Base-by-base conservation (phyloP, 1,140 invertebrate genomes). In the Oryctes rhinoceros region DNA sequence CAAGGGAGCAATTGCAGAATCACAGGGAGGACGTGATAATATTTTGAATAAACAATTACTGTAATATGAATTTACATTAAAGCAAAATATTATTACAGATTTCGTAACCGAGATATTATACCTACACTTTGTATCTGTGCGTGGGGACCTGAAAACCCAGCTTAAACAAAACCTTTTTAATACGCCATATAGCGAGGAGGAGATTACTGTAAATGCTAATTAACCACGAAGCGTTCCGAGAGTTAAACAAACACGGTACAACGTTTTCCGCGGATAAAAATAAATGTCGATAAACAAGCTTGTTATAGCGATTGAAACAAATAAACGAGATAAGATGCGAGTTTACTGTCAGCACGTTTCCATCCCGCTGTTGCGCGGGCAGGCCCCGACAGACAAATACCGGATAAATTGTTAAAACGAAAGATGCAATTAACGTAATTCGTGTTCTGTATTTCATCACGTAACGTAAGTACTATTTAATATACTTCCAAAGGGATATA, bases 231-330 rank as follows among this genome's bases (percentile, higher is more conserved):
- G 35, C 47, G 75, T 76, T 76, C 44, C 37, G 15, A 49, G 75
- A 48, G 4, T 44, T 47, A 49, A 76, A 76, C 75, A 47, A 76
- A 76, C 75, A 76, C 75, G 44, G 47, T 37, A 76, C 37, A 76
- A 76, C 15, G 75, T 76, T 76, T 76, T 48, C n/a, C 35, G 47
- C 15, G 75, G 47, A 76, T 76, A 76, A 76, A 76, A 76, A 76
- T 76, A 76, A 76, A 76, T 49, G 75, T 76, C 39, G 75, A 76
- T 76, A 76, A 76, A 76, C 75, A 76, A 76, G 75, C 75, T 76
- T 39, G 75, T 76, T 76, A 76, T 76, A 76, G 35, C 39, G 75
- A 76, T 76, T 76, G 75, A 48, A 76, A 76, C 75, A 76, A 76
- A 76, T 76, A 47, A 76, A 76, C 75, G 75, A 76, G 75, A 76